Base-by-base conservation (phyloP, 2,888 invertebrate species). In the Melikaiella ostensackeni region DNA sequence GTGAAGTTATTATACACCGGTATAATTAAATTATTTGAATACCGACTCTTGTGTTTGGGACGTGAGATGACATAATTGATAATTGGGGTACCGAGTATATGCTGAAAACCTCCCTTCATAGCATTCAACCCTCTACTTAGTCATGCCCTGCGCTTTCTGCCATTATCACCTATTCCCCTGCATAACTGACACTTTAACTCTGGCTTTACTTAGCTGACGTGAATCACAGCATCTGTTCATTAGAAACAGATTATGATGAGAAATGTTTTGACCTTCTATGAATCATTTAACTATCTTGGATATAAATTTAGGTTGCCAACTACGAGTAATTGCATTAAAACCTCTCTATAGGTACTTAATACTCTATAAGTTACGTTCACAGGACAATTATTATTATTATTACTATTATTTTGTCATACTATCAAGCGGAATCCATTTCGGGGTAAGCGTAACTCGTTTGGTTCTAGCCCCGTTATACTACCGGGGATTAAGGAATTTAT, bases 31-130 rank as follows among this genome's bases (percentile, higher is more conserved):
- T 70, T 70, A n/a, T 30, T 50, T 50, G 70, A 70, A 70, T 70
- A 70, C 70, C 27, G 11, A 27, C 70, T 50, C 70, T 70, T 46
- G 50, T 70, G 70, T 70, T 70, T 70, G 70, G n/a, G 70, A 70
- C 50, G 27, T 30, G 50, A 70, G 50, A 27, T 50, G 70, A 70
- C 30, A 46, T 46, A 70, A 70, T 70, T 70, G 70, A 70, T 70
- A 70, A 70, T 66, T 42, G 66, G 16, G 57, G 57, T 57, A 24
- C 13, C 9, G 57, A 57, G 24, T 57, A 21, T 57, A 24, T 27
- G 66, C n/a, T 66, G 46, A 66, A 66, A 66, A 46, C 30, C 30
- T 70, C 46, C 46, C 46, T 64, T 42, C 64, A 16, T 24, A 24
- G 8, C 24, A 64, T 64, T 66, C 66, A 63, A 63, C 63, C 21